Evolutionary conservation across 2,113 vertebrate genomes (phyloP).

Genomic region (Triplophysa rosa): DNA sequence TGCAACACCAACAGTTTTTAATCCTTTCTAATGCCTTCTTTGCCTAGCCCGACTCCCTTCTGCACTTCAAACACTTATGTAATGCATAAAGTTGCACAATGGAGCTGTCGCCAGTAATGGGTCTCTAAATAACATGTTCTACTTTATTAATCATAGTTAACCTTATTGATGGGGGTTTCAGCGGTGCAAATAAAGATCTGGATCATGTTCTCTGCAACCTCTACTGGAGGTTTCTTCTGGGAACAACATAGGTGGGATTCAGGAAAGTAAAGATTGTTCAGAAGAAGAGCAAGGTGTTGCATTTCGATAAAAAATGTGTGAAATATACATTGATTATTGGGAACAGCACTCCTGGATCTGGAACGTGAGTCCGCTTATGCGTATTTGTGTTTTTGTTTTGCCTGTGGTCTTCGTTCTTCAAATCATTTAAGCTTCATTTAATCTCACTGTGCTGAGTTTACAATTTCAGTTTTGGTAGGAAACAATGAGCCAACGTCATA

Average conservation of each 20-base stretch:
- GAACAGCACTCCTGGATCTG: too few species aligned
- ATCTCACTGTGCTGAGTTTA: too few species aligned
- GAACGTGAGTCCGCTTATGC: too few species aligned
- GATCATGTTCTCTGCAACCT: conserved; percentile 55
- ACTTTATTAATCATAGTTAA: conserved; percentile 81
- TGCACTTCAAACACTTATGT: conserved; percentile 54
- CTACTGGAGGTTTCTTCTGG: too few species aligned
- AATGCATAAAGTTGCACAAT: conserved; percentile 67
- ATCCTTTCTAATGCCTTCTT: conserved; percentile 56
- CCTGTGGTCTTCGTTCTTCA: too few species aligned
- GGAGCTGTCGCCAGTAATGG: conserved; percentile 73
- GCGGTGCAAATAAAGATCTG: conserved; percentile 65
- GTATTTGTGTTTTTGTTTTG: too few species aligned
- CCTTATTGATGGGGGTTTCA: conserved; percentile 69
- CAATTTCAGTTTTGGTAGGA: neutral
- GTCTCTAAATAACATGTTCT: conserved; percentile 78
- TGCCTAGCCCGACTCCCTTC: conserved; percentile 42
- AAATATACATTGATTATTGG: too few species aligned
- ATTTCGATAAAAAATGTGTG: too few species aligned
- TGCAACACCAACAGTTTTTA: conserved; percentile 66
- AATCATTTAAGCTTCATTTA: too few species aligned
- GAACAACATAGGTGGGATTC: too few species aligned
- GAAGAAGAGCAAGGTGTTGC: neutral
- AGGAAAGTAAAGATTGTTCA: neutral
- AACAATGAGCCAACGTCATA: neutral